These are phyloP conservation scores for Numenius arquata DNA, from an alignment of 2,113 vertebrate species.

Conservation along the genomic window DNA sequence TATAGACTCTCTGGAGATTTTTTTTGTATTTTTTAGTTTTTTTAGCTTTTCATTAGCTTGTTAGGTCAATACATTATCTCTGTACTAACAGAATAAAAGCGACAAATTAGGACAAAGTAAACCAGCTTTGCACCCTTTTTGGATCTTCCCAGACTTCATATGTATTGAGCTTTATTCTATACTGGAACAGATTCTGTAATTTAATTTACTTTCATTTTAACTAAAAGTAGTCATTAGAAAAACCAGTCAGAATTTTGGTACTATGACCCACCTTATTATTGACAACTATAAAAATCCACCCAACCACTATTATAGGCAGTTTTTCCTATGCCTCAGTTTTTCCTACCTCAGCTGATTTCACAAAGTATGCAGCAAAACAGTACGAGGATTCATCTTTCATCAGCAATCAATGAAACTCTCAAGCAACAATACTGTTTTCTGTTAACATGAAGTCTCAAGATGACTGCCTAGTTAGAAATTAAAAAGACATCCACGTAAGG, in stretches of 20 bases:
- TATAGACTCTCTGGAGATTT: neutral
- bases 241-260: neutral
- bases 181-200: neutral
- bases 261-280: neutral
- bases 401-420: neutral
- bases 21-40: neutral
- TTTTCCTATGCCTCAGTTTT: neutral
- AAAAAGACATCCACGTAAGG: neutral
- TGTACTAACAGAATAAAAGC: neutral
- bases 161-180: neutral
- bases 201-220: neutral
- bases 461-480: neutral
- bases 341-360: neutral
- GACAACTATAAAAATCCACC: neutral
- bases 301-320: neutral
- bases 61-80: neutral
- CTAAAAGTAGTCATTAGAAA: neutral
- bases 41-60: neutral
- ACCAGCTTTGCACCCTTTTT: neutral
- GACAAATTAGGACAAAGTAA: neutral
- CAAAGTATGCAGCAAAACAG: neutral
- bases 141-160: neutral
- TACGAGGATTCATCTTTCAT: neutral
- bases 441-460: neutral
- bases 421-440: neutral